A percentile compares a stretch with the other conserved stretches of the same genome.
Conservation (phyloP, 2,113 vertebrate species). For the Probosciger aterrimus region DNA sequence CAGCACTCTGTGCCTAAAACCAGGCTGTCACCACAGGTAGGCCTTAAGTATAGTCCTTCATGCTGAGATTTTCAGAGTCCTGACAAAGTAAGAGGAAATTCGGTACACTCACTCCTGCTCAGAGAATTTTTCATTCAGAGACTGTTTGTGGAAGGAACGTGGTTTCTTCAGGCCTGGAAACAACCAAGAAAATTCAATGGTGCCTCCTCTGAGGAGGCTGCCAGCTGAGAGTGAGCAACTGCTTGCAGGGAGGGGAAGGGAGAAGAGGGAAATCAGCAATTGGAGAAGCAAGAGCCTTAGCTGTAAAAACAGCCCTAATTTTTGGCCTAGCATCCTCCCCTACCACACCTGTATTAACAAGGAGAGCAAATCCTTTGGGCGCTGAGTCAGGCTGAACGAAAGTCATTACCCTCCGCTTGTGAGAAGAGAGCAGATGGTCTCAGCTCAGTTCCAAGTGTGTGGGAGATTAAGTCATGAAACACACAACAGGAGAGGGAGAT, state of each 20-base stretch:
- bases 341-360: constrained; percentile 12
- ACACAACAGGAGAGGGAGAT: neutral
- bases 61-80: neutral
- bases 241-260: neutral
- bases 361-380: neutral
- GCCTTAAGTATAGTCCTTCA: neutral
- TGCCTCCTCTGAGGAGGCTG: neutral
- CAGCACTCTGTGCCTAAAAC: neutral
- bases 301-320: constrained; percentile 6
- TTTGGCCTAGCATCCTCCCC: neutral
- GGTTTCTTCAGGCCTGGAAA: neutral
- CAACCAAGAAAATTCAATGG: neutral
- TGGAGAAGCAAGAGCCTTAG: neutral
- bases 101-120: neutral
- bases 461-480: neutral
- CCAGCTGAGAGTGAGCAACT: neutral
- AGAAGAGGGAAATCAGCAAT: neutral
- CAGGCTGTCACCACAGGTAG: neutral
- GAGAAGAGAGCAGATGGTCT: constrained; percentile 15
- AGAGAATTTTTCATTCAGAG: neutral
- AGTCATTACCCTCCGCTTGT: neutral
- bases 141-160: neutral
- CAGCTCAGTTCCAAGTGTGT: neutral
- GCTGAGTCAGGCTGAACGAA: neutral
- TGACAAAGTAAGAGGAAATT: neutral